phyloP scores from a whole-genome alignment of 2,113 vertebrate genomes.

The Oryzias woworae region DNA sequence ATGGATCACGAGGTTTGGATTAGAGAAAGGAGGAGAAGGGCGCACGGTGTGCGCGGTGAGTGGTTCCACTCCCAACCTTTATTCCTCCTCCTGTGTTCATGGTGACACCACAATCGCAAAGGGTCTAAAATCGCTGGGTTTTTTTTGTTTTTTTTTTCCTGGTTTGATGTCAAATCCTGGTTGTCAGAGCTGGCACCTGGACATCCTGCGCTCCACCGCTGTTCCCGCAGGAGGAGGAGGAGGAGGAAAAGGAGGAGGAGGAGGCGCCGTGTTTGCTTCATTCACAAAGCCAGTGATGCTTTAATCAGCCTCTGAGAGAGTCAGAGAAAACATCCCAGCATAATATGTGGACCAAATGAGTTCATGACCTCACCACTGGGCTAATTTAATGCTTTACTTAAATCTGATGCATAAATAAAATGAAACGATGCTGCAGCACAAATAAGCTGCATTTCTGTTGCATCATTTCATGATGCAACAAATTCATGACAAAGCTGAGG shows the following conservation, averaged over 20 bases:
- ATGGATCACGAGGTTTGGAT: constrained; percentile 78
- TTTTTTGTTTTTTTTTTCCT: constrained; percentile 9
- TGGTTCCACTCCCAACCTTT: constrained; percentile 52
- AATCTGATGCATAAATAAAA: too few species aligned
- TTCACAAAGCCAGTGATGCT: constrained; percentile 62
- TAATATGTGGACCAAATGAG: neutral
- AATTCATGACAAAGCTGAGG: too few species aligned
- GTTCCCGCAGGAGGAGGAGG: constrained; percentile 20
- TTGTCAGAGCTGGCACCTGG: constrained; percentile 39
- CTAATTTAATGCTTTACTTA: too few species aligned
- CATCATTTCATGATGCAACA: too few species aligned
- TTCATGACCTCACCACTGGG: neutral
- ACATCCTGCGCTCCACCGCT: constrained; percentile 40
- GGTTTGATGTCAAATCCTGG: constrained; percentile 11
- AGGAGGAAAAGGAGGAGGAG: constrained; percentile 25
- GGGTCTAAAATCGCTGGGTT: constrained; percentile 9
- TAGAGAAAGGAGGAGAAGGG: constrained; percentile 49
- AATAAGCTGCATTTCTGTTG: too few species aligned
- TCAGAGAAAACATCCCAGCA: constrained; percentile 14
- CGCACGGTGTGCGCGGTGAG: constrained; percentile 56
- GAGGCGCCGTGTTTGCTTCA: constrained; percentile 50
- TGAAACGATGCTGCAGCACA: too few species aligned
- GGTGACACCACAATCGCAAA: constrained; percentile 11
- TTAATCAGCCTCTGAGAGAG: constrained; percentile 31
- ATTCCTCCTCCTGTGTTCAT: constrained; percentile 36